Percentiles rank a stretch among this genome's conserved stretches.
These are phyloP conservation scores for Cryptocephalus primarius DNA, from an alignment of 2,888 invertebrate species.

Conservation along the genomic window DNA sequence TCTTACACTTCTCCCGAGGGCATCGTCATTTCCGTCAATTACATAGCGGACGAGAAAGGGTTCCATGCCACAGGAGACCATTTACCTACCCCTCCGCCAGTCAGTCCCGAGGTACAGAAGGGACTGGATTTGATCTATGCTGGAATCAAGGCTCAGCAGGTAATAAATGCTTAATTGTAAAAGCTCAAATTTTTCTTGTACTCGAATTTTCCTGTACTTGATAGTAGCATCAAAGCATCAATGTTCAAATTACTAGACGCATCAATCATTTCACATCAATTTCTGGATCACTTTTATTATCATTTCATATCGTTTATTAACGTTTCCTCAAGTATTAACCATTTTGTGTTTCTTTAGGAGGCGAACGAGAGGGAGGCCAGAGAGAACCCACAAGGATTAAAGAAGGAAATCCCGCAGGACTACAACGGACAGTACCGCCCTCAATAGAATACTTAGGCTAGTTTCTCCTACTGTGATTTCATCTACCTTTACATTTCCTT, in stretches of 20 bases:
- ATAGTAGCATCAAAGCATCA: no score
- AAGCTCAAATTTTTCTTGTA: no score
- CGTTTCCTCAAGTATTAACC: neutral
- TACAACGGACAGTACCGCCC: constrained; percentile 54
- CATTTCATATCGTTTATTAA: no score
- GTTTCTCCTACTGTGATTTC: constrained; percentile 8
- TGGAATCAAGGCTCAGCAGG: constrained; percentile 60
- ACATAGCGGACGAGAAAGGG: constrained; percentile 73
- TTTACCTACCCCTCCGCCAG: constrained; percentile 74
- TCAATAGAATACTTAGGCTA: constrained; percentile 18
- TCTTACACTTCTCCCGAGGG: constrained; percentile 72
- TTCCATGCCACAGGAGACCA: constrained; percentile 74
- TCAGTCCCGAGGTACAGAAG: constrained; percentile 76
- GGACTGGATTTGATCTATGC: constrained; percentile 79
- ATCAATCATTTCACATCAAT: no score
- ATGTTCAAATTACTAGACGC: no score
- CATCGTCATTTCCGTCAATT: constrained; percentile 60
- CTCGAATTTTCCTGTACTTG: no score
- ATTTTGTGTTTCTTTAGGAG: constrained; percentile 37
- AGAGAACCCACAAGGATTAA: constrained; percentile 42
- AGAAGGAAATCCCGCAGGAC: constrained; percentile 39
- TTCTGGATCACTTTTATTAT: no score
- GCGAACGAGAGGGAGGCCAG: constrained; percentile 45
- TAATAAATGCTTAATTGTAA: constrained; percentile 18
- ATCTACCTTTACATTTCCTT: neutral